phyloP scores from a whole-genome alignment of 2,888 invertebrate genomes.

The Hipparchia semele region DNA sequence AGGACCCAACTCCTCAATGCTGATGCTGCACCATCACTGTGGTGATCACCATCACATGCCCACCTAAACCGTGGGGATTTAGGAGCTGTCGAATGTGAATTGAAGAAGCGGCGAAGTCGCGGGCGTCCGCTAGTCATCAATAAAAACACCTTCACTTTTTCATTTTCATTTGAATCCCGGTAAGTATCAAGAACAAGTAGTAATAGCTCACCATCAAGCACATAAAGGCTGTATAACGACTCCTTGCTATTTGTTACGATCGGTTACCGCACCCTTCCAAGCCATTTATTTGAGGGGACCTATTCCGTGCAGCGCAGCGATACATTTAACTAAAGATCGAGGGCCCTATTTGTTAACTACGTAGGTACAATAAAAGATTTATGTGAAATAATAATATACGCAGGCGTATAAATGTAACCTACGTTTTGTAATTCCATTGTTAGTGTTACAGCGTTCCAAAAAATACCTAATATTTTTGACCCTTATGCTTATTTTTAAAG shows the following conservation, averaged over 20 bases:
- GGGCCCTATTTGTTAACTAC: constrained; percentile 64
- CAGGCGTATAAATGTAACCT: background rate
- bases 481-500: background rate
- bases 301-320: constrained; percentile 58
- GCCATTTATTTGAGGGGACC: constrained; percentile 69
- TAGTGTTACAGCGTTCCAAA: background rate
- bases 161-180: background rate
- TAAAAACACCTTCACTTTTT: background rate
- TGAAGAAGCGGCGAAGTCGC: too few species aligned
- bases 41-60: too few species aligned
- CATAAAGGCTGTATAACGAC: constrained; percentile 53
- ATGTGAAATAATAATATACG: background rate
- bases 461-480: background rate
- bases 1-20: too few species aligned
- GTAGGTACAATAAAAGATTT: constrained; percentile 18
- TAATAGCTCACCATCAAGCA: constrained; percentile 27
- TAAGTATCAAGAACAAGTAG: background rate
- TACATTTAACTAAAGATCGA: constrained; percentile 77
- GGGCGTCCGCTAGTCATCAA: background rate
- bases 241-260: constrained; percentile 68
- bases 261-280: constrained; percentile 52
- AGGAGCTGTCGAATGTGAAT: too few species aligned
- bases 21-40: too few species aligned
- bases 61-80: too few species aligned
- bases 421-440: background rate